Evolutionary conservation across 2,113 vertebrate genomes (phyloP).

Genomic region (Leucoraja erinaceus): DNA sequence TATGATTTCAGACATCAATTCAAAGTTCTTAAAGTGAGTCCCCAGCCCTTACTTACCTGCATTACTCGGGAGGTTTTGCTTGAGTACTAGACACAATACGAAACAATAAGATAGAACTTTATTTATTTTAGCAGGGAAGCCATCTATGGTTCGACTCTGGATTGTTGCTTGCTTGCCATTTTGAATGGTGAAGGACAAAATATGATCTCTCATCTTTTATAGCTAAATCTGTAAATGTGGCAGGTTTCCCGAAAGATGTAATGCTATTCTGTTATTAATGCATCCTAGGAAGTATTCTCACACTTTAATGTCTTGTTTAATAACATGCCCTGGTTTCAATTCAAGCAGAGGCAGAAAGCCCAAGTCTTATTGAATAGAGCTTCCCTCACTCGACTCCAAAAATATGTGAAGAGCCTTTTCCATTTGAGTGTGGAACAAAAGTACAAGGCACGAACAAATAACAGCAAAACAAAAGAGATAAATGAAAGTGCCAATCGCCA

Average conservation of each 20-base stretch:
- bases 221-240: background rate
- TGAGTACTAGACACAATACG: background rate
- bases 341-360: constrained; percentile 29
- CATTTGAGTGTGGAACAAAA: constrained; percentile 36
- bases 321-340: constrained; percentile 35
- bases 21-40: background rate
- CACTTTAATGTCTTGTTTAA: constrained; percentile 36
- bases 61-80: background rate
- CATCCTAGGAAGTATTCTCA: constrained; percentile 32
- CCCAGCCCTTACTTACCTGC: background rate
- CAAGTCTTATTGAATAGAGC: constrained; percentile 33
- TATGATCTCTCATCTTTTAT: background rate
- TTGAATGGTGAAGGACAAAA: background rate
- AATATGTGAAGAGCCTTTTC: constrained; percentile 38
- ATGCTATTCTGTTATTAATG: constrained; percentile 20
- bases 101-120: too few species aligned
- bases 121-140: background rate
- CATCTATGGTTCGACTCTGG: background rate
- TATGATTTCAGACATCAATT: background rate
- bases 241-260: constrained; percentile 7
- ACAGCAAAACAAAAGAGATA: constrained; percentile 38
- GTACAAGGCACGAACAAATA: constrained; percentile 34
- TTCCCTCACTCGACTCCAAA: constrained; percentile 22
- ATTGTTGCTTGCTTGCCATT: background rate
- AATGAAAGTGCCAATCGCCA: constrained; percentile 38